Base-by-base conservation (phyloP, 2,888 invertebrate genomes). In the Dasysyrphus tricinctus region DNA sequence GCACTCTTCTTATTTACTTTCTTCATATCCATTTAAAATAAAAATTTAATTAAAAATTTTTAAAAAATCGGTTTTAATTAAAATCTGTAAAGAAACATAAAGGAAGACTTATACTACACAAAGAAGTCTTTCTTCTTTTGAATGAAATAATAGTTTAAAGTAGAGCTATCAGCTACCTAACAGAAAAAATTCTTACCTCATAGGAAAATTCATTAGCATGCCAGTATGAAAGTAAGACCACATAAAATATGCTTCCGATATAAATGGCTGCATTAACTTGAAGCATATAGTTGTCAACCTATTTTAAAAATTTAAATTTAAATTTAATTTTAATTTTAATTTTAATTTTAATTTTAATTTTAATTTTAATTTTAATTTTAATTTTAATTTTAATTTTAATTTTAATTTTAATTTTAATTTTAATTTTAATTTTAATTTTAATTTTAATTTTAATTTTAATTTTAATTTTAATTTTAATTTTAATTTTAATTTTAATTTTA, bases 191-290 rank as follows among this genome's bases (percentile, higher is more conserved):
- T 32, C 32, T 32, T 32, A 7, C 89, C 88, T 89, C 88, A 16
- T 69, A 76, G 0, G 88, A 80, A 73, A 90, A 88, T 74, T 89
- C 88, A 83, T 90, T 89, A 7, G 89, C 85, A 76, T 88, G 87
- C 88, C 89, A 90, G 69, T 89, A 90, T 8, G 88, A 75, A 11
- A 89, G 75, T 34, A 87, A 80, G 3, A 89, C 70, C 0, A 69
- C 83, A 57, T 89, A 89, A 12, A 89, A 76, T 39, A 88, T 80
- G n/a, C 81, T 69, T 0, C 65, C 37, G 5, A 89, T 88, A 70
- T 89, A 89, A 49, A 89, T 56, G 3, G 49, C 56, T 0, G 88
- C 87, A 6, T 77, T 61, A 1, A 86, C 7, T 32, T 88, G 75
- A 2, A 75, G 61, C 73, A 88, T 77, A 4, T 69, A 16, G 32